phyloP scores from a whole-genome alignment of 2,113 vertebrate species.

The Periophthalmus modestus region DNA sequence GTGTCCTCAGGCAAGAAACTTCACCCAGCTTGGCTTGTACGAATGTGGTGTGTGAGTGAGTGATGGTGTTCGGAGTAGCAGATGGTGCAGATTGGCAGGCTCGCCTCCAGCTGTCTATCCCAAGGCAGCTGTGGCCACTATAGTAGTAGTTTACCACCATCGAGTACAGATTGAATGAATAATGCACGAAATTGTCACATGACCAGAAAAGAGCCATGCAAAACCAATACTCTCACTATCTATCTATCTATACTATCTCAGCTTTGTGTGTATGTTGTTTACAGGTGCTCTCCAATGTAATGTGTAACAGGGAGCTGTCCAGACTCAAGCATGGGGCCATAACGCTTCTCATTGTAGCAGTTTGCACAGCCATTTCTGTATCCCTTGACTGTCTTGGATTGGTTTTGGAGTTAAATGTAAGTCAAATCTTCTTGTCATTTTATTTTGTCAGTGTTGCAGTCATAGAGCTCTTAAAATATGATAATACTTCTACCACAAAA shows the following conservation, averaged over 20 bases:
- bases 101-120: no score
- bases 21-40: no score
- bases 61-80: no score
- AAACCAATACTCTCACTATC: no score
- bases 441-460: no score
- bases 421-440: slow-evolving; percentile 46
- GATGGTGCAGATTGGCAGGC: no score
- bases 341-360: slow-evolving; percentile 80
- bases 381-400: slow-evolving; percentile 88
- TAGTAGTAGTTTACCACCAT: no score
- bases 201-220: background rate
- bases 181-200: background rate
- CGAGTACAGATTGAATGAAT: background rate
- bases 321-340: slow-evolving; percentile 77
- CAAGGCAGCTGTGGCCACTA: no score
- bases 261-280: slow-evolving; percentile 57
- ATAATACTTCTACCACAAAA: background rate
- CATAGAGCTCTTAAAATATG: background rate
- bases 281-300: slow-evolving; percentile 88
- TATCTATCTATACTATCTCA: no score
- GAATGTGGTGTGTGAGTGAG: no score
- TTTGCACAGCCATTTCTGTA: slow-evolving; percentile 82
- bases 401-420: slow-evolving; percentile 93
- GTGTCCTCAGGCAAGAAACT: no score
- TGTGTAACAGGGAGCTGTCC: slow-evolving; percentile 83